Percentiles rank a stretch among this genome's conserved stretches.
Conservation (phyloP, 2,888 invertebrate genomes). For the Rotaria sp. region DNA sequence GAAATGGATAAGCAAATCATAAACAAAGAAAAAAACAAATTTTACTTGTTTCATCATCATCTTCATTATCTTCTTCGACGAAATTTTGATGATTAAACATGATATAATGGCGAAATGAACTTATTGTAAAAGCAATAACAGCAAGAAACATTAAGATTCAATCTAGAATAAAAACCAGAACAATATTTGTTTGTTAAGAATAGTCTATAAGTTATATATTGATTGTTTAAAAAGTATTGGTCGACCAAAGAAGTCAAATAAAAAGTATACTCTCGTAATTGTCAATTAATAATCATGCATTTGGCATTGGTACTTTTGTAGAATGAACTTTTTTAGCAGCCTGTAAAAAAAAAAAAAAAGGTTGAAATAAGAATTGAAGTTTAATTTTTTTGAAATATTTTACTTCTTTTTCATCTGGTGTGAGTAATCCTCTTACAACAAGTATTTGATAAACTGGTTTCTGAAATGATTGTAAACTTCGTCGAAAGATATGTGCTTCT, state of each 20-base stretch:
- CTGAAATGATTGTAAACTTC: conserved; percentile 28
- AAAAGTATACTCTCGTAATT: not conserved
- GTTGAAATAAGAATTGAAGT: not conserved
- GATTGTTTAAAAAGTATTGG: not conserved
- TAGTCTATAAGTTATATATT: not conserved
- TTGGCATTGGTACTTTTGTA: conserved; percentile 31
- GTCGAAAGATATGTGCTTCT: conserved; percentile 18
- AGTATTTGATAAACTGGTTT: conserved; percentile 28
- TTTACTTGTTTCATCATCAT: not conserved
- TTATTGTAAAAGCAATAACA: conserved; percentile 56
- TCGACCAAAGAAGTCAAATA: not conserved
- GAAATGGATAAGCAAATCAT: too few relatives aligned
- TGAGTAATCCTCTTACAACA: not conserved
- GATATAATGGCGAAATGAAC: conserved; percentile 41
- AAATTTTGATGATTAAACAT: not conserved
- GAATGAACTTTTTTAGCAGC: not conserved
- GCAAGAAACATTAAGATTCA: not conserved
- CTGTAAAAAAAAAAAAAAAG: not conserved
- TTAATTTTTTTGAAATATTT: not conserved
- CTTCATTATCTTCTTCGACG: conserved; percentile 7
- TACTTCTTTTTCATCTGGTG: not conserved
- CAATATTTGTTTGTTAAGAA: too few relatives aligned
- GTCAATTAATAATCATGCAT: conserved; percentile 41
- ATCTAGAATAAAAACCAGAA: not conserved
- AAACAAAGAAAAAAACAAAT: too few relatives aligned